Evolutionary conservation across 2,888 invertebrate genomes (phyloP), one percentile per base, ranked within the genome.

Genomic region (Hemithea aestivaria): DNA sequence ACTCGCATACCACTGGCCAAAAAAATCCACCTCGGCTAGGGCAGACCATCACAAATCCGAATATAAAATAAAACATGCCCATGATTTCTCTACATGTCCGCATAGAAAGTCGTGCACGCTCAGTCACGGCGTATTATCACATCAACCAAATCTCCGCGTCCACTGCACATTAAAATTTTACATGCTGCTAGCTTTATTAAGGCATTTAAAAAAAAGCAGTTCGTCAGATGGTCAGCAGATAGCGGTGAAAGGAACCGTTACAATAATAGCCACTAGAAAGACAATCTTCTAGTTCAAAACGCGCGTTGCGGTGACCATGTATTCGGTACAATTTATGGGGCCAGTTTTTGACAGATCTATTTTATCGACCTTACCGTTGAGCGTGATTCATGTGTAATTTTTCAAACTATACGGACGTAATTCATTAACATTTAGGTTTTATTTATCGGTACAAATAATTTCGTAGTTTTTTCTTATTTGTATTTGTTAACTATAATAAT

Each of bases 201-300:
- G 73, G 76, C 73, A 50, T 48, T 77, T 76, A 66, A 59, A 73
- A 78, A 74, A 78, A 81, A 78, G 73, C 80, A 75, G 80, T 78
- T 73, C 79, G 73, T 70, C 70, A 63, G 85, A 85, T 84, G 83
- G 81, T 75, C 82, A 82, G 72, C 55, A 77, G 87, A 87, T 85
- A 84, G 77, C 78, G 84, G 84, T 85, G 85, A 87, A 85, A 85
- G 84, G 82, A 58, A 76, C 84, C 83, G 84, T 84, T 85, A 85
- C 57, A 67, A 69, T 81, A 76, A 83, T 81, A 71, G 79, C 74
- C 75, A 56, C 70, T 74, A 67, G 67, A 69, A 75, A 67, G 67
- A 69, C 75, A 72, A 69, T 65, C 69, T 70, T 62, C 73, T 73
- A 70, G 67, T 73, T 70, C 63, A 49, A 51, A 59, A 59, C 37